These are phyloP conservation scores for Drosophila equinoxialis DNA, from an alignment of 1,140 invertebrate genomes.

Conservation along the genomic window DNA sequence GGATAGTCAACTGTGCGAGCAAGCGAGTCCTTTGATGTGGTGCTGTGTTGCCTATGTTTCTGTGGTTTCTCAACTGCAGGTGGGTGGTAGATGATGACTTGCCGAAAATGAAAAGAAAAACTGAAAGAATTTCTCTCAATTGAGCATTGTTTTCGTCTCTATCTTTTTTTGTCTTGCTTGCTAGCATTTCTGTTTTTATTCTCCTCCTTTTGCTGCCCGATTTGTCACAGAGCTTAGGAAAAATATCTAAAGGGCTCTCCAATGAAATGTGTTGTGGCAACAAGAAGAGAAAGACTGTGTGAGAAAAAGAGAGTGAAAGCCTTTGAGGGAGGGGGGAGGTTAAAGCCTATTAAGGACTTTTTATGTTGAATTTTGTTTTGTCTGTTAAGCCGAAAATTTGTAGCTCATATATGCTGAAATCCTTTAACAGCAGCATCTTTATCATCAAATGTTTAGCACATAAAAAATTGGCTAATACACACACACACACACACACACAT, in stretches of 20 bases:
- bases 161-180: not conserved
- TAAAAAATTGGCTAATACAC: conserved; percentile 8
- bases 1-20: not conserved
- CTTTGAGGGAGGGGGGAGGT: not conserved
- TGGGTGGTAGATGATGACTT: no score
- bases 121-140: not conserved
- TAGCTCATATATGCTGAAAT: conserved; percentile 10
- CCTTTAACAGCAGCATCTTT: conserved; percentile 5
- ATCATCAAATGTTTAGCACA: conserved; percentile 9
- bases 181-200: not conserved
- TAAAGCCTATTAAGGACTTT: conserved; percentile 14
- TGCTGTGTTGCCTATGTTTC: conserved; percentile 16
- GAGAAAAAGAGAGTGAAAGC: no score
- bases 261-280: not conserved
- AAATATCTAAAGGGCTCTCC: conserved; percentile 1
- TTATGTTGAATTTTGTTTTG: conserved; percentile 14
- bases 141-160: conserved; percentile 2
- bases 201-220: not conserved
- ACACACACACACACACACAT: no score
- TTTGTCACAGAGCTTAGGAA: not conserved
- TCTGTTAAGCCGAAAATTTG: conserved; percentile 20
- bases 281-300: not conserved
- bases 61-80: conserved; percentile 3
- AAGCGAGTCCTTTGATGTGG: conserved; percentile 62
- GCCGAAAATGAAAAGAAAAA: not conserved